Evolutionary conservation across 1,140 invertebrate species (phyloP).

Genomic region (Drosophila funebris): DNA sequence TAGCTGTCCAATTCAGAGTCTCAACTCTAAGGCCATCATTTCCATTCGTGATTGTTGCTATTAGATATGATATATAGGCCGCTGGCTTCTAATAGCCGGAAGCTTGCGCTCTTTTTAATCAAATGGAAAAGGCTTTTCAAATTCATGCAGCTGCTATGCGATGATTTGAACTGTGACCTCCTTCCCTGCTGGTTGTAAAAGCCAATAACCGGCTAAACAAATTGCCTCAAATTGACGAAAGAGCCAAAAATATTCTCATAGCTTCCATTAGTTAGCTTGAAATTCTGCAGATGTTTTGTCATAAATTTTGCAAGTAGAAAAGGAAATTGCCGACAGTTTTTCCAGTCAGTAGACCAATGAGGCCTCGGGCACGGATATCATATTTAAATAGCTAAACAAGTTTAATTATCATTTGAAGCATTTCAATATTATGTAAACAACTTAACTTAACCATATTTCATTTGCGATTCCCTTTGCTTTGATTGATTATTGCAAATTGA

Average conservation of each 20-base stretch:
- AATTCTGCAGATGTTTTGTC: conserved; percentile 20
- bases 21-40: conserved; percentile 48
- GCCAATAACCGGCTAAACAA: conserved; percentile 32
- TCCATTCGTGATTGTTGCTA: conserved; percentile 39
- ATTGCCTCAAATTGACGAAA: conserved; percentile 31
- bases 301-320: conserved; percentile 7
- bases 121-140: conserved; percentile 29
- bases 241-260: conserved; percentile 18
- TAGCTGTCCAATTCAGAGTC: conserved; percentile 56
- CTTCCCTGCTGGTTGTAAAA: conserved; percentile 1
- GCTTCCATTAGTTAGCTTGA: conserved; percentile 3
- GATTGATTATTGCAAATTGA: conserved; percentile 9
- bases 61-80: conserved; percentile 57
- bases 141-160: conserved; percentile 16
- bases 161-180: conserved; percentile 14
- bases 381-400: background rate
- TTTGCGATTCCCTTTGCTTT: background rate
- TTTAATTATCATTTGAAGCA: background rate
- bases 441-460: background rate
- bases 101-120: conserved; percentile 22
- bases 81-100: conserved; percentile 1
- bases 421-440: background rate
- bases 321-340: background rate
- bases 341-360: background rate
- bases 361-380: background rate